Base-by-base conservation (phyloP, 2,888 invertebrate genomes). In the Clunio marinus region DNA sequence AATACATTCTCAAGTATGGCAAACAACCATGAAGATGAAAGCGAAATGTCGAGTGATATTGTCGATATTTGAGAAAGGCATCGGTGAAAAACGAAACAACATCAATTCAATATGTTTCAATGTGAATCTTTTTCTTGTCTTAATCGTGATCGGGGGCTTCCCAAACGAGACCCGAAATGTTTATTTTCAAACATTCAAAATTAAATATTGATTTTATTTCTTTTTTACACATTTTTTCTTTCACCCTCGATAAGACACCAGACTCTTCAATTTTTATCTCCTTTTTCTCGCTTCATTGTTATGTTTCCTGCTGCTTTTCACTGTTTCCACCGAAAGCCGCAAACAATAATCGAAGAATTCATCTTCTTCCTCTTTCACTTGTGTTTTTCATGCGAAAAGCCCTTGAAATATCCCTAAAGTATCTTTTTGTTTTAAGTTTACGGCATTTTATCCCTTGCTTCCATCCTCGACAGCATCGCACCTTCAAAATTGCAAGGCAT, bases 151-250 rank as follows among this genome's bases (percentile, higher is more conserved):
- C n/a, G n/a, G n/a, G n/a, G n/a, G n/a, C n/a, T n/a, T 27, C 15
- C 25, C 51, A 13, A 41, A n/a, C 2, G 41, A 41, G 10, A 41
- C 2, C n/a, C 51, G 51, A 51, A 51, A 51, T 57, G 57, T 57
- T 57, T 57, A 57, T 57, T 57, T 57, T n/a, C 4, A 57, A 27
- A 57, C 57, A 57, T 57, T 57, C 27, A 57, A 57, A 57, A 57
- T 57, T 57, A 57, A 57, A 57, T 57, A 57, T 57, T 57, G 57
- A 57, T 57, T 57, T 57, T 57, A 57, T 20, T 13, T 22, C 10
- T 32, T 32, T 10, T 10, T n/a, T 27, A 10, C 57, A 4, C 41
- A 41, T 22, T 20, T 51, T 51, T 51, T 20, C 13, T 51, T 24
- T 51, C 22, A n/a, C 17, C 20, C 51, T 41, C 51, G 20, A 51